phyloP scores from a whole-genome alignment of 2,113 vertebrate genomes.

The Neotoma lepida region DNA sequence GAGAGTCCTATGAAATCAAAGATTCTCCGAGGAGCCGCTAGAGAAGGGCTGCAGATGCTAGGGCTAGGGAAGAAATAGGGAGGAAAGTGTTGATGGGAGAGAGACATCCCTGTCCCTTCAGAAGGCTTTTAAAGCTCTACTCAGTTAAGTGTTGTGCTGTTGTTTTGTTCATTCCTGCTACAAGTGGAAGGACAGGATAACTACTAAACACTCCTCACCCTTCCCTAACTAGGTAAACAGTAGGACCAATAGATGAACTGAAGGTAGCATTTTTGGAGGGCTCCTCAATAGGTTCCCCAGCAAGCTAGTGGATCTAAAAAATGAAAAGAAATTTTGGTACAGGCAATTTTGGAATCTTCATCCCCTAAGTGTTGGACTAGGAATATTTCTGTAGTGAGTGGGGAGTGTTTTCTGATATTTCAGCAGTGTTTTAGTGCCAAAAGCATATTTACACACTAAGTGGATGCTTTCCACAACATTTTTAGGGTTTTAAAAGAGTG shows the following conservation, averaged over 20 bases:
- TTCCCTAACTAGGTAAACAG: slow-evolving; percentile 43
- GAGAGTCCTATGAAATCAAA: not conserved
- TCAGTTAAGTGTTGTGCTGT: slow-evolving; percentile 63
- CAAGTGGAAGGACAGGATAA: slow-evolving; percentile 74
- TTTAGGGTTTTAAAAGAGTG: slow-evolving; percentile 49
- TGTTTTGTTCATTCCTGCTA: slow-evolving; percentile 69
- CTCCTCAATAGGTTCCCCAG: slow-evolving; percentile 26
- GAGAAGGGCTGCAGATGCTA: slow-evolving; percentile 14
- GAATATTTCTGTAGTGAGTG: slow-evolving; percentile 54
- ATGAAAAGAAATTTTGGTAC: not conserved
- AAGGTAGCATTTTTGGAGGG: slow-evolving; percentile 21
- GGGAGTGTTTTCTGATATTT: slow-evolving; percentile 59
- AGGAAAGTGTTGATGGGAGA: not conserved
- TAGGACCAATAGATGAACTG: slow-evolving; percentile 8
- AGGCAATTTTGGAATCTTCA: slow-evolving; percentile 41
- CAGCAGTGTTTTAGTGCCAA: slow-evolving; percentile 30
- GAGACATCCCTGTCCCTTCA: not conserved
- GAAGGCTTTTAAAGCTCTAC: slow-evolving; percentile 35
- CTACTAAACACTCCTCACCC: slow-evolving; percentile 37
- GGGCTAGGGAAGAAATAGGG: not conserved
- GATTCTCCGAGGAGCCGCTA: slow-evolving; percentile 12
- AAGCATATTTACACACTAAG: slow-evolving; percentile 40
- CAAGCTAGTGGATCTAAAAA: slow-evolving; percentile 1
- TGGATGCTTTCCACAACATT: slow-evolving; percentile 24
- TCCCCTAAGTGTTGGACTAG: slow-evolving; percentile 25